Base-by-base conservation (phyloP, 2,888 invertebrate genomes). In the Acanthacorydalis orientalis region DNA sequence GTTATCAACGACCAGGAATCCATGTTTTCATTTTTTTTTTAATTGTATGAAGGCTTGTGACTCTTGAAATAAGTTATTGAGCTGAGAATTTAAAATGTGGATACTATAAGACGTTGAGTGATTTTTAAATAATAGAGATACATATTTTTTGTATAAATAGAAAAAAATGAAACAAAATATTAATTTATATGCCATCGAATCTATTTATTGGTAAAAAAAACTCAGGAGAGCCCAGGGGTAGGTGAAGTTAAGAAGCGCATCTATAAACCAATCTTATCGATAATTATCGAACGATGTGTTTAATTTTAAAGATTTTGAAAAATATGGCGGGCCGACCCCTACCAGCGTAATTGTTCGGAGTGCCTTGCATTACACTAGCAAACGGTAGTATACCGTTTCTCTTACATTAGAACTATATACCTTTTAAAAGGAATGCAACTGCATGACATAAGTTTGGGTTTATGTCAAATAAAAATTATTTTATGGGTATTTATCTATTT, bases 61-160 rank as follows among this genome's bases (percentile, higher is more conserved):
- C 34, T 33, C 16, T 33, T 32, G 31, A 46, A 46, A 34, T 47
- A 15, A n/a, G 16, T 35, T 34, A 44, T 44, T 44, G 31, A 44
- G 44, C 44, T 35, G 15, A n/a, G 44, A 44, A 44, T 44, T 44
- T 44, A 34, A 44, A 44, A 44, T 42, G 42, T 47, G 34, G 47
- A 43, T 42, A 40, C 14, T 11, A 44, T 33, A 23, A 43, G 43
- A 12, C 31, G 39, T 47, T 47, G 34, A 43, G 11, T 47, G 39
- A 37, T 43, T 33, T 34, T 23, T 23, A 42, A 23, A 16, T 42
- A 47, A 43, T 35, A 47, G 16, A 43, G 39, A 43, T 37, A 43
- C 34, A 47, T 46, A 46, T 46, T 41, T 46, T 46, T 46, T 46
- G 46, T 46, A 46, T 46, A 46, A 46, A 46, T 46, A 41, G 40